Base-by-base conservation (phyloP, 2,797 vertebrate genomes). In the Epinephelus coioides region DNA sequence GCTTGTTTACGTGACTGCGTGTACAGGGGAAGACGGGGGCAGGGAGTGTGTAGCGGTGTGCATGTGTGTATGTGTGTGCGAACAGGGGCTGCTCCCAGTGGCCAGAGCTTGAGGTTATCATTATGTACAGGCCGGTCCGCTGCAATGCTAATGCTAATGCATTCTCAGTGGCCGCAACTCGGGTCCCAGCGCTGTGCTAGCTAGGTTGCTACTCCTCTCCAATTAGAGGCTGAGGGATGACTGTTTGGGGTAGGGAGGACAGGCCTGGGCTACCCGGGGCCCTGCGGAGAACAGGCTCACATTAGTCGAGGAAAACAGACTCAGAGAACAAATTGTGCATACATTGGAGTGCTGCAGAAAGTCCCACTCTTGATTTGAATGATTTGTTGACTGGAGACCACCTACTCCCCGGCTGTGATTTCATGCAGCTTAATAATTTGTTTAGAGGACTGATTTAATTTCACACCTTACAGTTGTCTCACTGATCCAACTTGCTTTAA, bases 81-180 rank as follows among this genome's bases (percentile, higher is more conserved):
- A 76, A 30, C 59, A 75, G 78, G 72, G 65, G 73, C 80, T 88
- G 55, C 76, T 94, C 92, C 92, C 93, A 88, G 64, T 75, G 81
- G 89, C 84, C 75, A 79, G 73, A 88, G 88, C 92, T 90, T 89
- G 87, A 95, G 89, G 89, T 93, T 93, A 94, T 93, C 89, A 92
- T 92, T 94, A 91, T 93, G 91, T 88, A 85, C 91, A 87, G 85
- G 87, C 87, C n/a, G 83, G 88, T 78, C 70, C 14, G 38, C 86
- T 92, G 89, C 88, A 92, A 93, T 94, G 92, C 90, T 91, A 93
- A 92, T 94, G 83, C 89, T 93, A 88, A 90, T 94, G 83, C 85
- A 88, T 81, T 86, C 87, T 90, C 91, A 90, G 88, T 85, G 88
- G 88, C 82, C 66, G 64, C 85, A 30, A 73, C 74, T 78, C 38